phyloP scores from a whole-genome alignment of 2,797 vertebrate species.

The Argentina silus region DNA sequence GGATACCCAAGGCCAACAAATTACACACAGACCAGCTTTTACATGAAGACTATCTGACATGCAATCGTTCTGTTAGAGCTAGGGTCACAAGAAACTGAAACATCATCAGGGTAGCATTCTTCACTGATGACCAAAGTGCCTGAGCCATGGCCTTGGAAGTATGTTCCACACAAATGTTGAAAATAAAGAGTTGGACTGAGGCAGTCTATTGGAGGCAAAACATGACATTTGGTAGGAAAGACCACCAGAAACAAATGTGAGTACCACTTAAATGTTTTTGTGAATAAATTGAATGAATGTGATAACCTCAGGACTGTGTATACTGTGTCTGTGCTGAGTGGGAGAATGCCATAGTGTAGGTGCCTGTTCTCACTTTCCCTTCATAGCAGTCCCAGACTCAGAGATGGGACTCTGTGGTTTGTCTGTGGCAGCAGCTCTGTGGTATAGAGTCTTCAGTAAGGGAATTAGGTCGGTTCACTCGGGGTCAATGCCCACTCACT shows the following conservation, averaged over 20 bases:
- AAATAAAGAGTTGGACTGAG: constrained; percentile 3
- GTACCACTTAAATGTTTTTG: too few relatives aligned
- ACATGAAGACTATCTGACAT: neutral
- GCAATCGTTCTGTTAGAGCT: neutral
- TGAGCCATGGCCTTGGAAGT: constrained; percentile 16
- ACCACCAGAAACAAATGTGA: neutral
- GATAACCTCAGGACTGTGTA: too few relatives aligned
- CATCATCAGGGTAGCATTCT: constrained; percentile 24
- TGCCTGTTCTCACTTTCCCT: too few relatives aligned
- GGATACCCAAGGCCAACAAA: neutral
- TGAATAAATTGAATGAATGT: too few relatives aligned
- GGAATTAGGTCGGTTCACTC: constrained; percentile 74
- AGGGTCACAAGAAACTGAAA: neutral
- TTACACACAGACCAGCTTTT: neutral
- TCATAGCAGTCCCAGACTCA: too few relatives aligned
- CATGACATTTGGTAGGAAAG: neutral
- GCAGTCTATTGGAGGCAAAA: too few relatives aligned
- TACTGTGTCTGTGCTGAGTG: too few relatives aligned
- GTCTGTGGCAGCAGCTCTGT: constrained; percentile 48
- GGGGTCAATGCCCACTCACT: constrained; percentile 74
- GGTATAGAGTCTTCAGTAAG: constrained; percentile 64
- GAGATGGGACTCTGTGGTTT: constrained; percentile 39
- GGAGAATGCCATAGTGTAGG: too few relatives aligned
- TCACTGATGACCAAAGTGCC: constrained; percentile 34
- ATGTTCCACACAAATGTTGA: constrained; percentile 15